Percentiles rank a stretch among this genome's conserved stretches.
phyloP scores from a whole-genome alignment of 2,797 vertebrate species.

The Xyrichtys novacula region DNA sequence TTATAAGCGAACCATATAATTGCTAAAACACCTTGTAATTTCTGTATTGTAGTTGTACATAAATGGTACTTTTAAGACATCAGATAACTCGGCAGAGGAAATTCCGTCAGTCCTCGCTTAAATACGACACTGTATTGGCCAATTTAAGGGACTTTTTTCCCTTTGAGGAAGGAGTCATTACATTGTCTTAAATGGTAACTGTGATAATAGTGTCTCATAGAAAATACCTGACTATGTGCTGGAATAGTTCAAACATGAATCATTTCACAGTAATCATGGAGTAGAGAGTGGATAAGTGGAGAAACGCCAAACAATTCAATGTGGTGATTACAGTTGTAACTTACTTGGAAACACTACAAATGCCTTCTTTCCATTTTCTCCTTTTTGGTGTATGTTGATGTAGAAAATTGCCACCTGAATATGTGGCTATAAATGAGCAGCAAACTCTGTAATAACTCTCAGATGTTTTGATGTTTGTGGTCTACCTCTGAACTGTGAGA shows the following conservation, averaged over 20 bases:
- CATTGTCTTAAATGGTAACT: constrained; percentile 1
- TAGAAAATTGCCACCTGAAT: neutral
- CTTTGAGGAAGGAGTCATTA: constrained; percentile 10
- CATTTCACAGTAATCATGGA: neutral
- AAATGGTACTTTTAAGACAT: neutral
- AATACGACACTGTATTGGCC: neutral
- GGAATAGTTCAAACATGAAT: neutral
- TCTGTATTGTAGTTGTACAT: too few relatives aligned
- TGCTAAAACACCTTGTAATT: too few relatives aligned
- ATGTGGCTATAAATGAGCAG: constrained; percentile 27
- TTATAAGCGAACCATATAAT: too few relatives aligned
- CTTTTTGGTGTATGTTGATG: neutral
- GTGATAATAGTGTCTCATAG: neutral
- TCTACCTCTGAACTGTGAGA: constrained; percentile 25
- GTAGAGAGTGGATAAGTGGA: neutral
- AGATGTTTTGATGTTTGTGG: constrained; percentile 8
- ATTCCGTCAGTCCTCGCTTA: constrained; percentile 8
- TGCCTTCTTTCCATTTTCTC: neutral
- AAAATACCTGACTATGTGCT: constrained; percentile 21
- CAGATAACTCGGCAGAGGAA: constrained; percentile 13
- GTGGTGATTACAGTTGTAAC: neutral
- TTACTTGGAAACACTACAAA: neutral
- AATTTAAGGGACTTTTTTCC: constrained; percentile 21
- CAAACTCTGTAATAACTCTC: constrained; percentile 5
- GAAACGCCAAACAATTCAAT: neutral